Conservation (phyloP, 2,113 vertebrate species). For the Gallinago undulata region DNA sequence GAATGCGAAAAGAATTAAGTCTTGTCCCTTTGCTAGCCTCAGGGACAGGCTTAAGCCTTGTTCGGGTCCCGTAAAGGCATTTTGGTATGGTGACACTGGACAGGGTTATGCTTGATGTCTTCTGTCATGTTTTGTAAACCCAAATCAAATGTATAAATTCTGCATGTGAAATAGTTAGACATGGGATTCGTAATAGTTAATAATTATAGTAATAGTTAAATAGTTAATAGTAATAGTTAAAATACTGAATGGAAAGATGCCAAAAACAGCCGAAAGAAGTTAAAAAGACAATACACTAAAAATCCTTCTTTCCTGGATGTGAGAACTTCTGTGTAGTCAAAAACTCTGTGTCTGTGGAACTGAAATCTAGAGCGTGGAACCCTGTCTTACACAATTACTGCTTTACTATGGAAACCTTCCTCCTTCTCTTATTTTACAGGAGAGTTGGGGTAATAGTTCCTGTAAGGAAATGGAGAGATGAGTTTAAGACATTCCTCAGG, state of each 20-base stretch:
- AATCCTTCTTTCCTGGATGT: not conserved
- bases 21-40: not conserved
- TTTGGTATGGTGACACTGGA: rapidly evolving
- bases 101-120: not conserved
- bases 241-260: not conserved
- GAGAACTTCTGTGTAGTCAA: not conserved
- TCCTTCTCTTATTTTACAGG: not conserved
- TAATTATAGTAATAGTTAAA: no score
- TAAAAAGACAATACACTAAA: not conserved
- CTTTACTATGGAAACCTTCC: not conserved
- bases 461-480: not conserved
- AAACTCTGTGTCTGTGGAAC: not conserved
- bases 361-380: not conserved
- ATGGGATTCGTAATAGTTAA: not conserved
- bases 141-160: not conserved
- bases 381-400: not conserved
- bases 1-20: not conserved
- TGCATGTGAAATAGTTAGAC: not conserved
- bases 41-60: not conserved
- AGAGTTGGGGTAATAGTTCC: not conserved
- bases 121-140: not conserved
- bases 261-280: not conserved
- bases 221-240: not conserved
- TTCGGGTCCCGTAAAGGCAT: not conserved
- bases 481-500: not conserved